Base-by-base conservation (phyloP, 2,113 vertebrate species). In the Vanacampus margaritifer region DNA sequence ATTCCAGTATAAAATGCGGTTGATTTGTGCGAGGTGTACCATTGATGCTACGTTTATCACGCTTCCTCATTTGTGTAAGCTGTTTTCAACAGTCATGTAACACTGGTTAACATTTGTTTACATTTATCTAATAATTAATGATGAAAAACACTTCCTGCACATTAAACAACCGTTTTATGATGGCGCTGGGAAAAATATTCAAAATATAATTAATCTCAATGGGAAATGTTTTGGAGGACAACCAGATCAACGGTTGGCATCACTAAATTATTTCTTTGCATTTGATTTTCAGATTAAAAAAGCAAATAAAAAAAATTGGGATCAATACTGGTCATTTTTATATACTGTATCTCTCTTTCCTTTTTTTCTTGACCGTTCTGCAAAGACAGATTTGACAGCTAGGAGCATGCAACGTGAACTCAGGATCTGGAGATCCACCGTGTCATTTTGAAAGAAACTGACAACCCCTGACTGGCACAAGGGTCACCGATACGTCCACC, bases 361-460 rank as follows among this genome's bases (percentile, higher is more conserved):
- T 6, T 6, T 0, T 78, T 64, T 84, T 72, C 62, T 65, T 66
- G 11, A 32, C 26, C 14, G 7, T 57, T 65, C 6, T 63, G 74
- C 64, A 74, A 64, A 73, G 41, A 48, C 71, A 76, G 58, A 59
- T 57, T 68, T 72, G 78, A 75, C 79, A 79, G 74, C 75, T 78
- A 80, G 74, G 77, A 67, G 62, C 54, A 67, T 78, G 56, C 64
- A 75, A 65, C 51, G 28, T 76, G 69, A 79, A 80, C 78, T 70
- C 76, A 76, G 75, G 79, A 84, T 86, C 71, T 79, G 58, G 64
- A 85, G 74, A 78, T 77, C 64, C 61, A 66, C 63, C 69, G 76
- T 79, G 80, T 79, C 82, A 69, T 71, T 78, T 75, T 51, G 70
- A 83, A 63, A 75, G 73, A 61, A 72, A 57, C 60, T 80, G 77